Base-by-base conservation (phyloP, 2,888 invertebrate species). In the Dorcus parallelipipedus region DNA sequence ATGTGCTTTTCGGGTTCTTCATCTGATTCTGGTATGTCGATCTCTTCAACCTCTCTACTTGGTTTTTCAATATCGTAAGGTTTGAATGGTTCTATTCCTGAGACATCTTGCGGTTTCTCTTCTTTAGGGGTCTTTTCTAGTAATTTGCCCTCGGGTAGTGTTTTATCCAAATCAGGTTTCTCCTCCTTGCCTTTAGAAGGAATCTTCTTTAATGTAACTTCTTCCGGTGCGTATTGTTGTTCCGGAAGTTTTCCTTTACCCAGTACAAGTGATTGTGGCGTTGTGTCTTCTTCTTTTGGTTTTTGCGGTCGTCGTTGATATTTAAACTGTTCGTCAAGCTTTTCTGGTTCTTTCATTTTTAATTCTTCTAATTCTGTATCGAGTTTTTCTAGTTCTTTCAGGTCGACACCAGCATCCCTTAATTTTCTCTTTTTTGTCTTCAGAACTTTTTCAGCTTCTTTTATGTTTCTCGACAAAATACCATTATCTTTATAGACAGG, bases 381-480 rank as follows among this genome's bases (percentile, higher is more conserved):
- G 2, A 80, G 62, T 66, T 80, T 78, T 64, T 81, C 82, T 38
- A 82, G 68, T 51, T 79, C 76, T 4, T 69, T 68, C 5, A 75
- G 54, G 38, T 76, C 78, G 49, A 73, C 70, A 9, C 77, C 78
- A 2, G 71, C 68, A 2, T 78, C 72, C 59, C 79, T 81, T 23
- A 78, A 64, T 64, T 77, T 79, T 54, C 76, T 74, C n/a, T 69
- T 71, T 65, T 78, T 80, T 33, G 73, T 77, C 68, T 79, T 80
- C 26, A 74, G 73, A n/a, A 81, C 47, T 59, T 78, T 80, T 52
- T 76, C 69, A 1, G 82, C 81, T 62, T 83, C 82, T 65, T 78
- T 75, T 3, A 81, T 64, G 61, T 81, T 82, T 64, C 81, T 76
- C 0, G 82, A 82, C 6, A 83, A 61, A 48, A 78, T 71, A 14